Evolutionary conservation across 2,797 vertebrate species (phyloP), one percentile per base, ranked within the genome.

Genomic region (Oryzias sinensis): DNA sequence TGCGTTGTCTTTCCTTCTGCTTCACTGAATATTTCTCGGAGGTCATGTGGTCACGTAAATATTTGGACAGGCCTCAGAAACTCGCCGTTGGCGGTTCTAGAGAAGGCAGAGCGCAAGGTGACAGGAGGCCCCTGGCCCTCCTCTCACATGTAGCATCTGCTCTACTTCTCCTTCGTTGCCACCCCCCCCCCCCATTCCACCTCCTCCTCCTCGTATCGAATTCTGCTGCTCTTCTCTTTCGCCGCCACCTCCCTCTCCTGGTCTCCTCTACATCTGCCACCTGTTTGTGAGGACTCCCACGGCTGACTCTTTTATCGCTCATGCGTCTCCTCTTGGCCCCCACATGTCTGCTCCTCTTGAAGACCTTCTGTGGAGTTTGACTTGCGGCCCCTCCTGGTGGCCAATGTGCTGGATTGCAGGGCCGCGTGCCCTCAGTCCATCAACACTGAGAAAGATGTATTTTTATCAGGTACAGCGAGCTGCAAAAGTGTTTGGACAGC

Each of bases 181-280:
- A 84, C 77, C 86, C 61, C 68, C 77, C 77, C 86, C 63, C 67
- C 78, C 64, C 20, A 2, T 51, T 75, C 75, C 83, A 82, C 69
- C 47, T 68, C 53, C 25, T 41, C 40, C 43, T 33, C 68, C 45
- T 59, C 74, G 14, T 90, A 92, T 93, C 90, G 72, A 90, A 92
- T 93, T 92, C 72, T 92, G 91, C 91, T 88, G 86, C 62, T 86
- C 86, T 63, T 85, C 74, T 62, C 46, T 89, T 91, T 91, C 82
- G 66, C 62, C 72, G 33, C 59, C 73, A 65, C 71, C 29, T 15
- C 43, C 60, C 50, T 51, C 64, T 55, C 43, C 62, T 56, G 45
- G 63, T 66, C 68, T 70, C 72, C 65, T 59, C 80, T 85, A 56
- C 82, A 84, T 85, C 82, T 81, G 77, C 86, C 91, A 91, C 91